Evolutionary conservation across 2,797 vertebrate species (phyloP).

Genomic region (Pangasius mekongensis): DNA sequence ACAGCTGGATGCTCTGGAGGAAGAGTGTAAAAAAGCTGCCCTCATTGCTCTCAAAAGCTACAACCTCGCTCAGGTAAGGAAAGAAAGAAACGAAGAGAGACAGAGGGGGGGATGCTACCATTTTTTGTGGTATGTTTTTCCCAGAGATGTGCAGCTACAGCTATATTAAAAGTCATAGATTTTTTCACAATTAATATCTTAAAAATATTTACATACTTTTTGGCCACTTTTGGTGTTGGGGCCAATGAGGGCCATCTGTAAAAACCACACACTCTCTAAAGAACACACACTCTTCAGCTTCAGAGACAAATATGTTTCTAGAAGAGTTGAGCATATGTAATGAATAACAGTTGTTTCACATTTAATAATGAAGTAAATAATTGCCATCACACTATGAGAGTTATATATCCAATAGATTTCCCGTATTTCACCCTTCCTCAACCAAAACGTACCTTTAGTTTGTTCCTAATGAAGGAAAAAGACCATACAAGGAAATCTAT

Average conservation of each 20-base stretch:
- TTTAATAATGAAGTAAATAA: not conserved
- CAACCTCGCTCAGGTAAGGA: conserved; percentile 75
- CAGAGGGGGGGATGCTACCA: not conserved
- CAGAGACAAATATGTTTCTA: not conserved
- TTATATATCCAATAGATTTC: not conserved
- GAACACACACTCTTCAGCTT: not conserved
- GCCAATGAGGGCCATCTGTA: not conserved
- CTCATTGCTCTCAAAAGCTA: conserved; percentile 66
- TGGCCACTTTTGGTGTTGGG: not conserved
- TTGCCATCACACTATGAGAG: not conserved
- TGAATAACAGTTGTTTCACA: not conserved
- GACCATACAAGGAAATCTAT: not conserved
- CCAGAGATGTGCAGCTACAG: not conserved
- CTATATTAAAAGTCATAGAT: not conserved
- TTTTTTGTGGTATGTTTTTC: not conserved
- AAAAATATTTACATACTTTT: not conserved
- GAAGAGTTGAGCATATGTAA: not conserved
- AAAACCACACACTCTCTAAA: too few species aligned
- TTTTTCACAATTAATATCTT: not conserved
- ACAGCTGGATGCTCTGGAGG: conserved; percentile 65
- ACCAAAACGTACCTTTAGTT: not conserved
- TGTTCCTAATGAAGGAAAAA: not conserved
- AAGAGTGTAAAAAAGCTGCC: conserved; percentile 66
- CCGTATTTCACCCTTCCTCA: not conserved
- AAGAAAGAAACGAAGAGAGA: conserved; percentile 27